These are phyloP conservation scores for Hydriomena furcata DNA, from an alignment of 2,888 invertebrate genomes.

Conservation along the genomic window DNA sequence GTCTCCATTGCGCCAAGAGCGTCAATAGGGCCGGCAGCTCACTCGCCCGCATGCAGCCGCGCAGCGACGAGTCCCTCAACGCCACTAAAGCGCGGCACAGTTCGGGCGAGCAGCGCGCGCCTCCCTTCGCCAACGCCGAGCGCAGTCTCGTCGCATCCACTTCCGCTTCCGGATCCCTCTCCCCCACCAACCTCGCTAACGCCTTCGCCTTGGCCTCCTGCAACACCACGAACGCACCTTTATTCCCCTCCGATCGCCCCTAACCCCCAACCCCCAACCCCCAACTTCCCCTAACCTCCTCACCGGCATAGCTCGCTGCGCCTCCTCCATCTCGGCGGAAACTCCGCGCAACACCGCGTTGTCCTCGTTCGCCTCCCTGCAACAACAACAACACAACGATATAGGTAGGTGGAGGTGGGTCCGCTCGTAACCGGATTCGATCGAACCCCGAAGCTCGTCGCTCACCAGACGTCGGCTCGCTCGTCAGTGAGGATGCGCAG, in stretches of 20 bases:
- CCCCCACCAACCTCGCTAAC: constrained; percentile 29
- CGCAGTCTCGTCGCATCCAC: constrained; percentile 56
- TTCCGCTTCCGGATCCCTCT: constrained; percentile 32
- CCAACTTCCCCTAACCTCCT: too few relatives aligned
- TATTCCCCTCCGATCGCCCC: background rate
- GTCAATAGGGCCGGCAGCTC: constrained; percentile 53
- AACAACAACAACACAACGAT: background rate
- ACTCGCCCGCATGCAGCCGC: constrained; percentile 84
- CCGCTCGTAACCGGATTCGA: too few relatives aligned
- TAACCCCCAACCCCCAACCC: background rate
- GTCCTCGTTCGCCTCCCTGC: constrained; percentile 89
- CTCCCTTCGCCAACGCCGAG: constrained; percentile 53
- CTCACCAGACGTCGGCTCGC: constrained; percentile 85
- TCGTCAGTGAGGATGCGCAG: constrained; percentile 88
- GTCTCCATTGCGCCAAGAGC: background rate
- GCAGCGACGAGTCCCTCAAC: constrained; percentile 86
- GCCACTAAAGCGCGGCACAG: constrained; percentile 68
- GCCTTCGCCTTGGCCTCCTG: constrained; percentile 51
- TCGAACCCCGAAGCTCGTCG: background rate
- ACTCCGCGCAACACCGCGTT: constrained; percentile 87
- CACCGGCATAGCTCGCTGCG: background rate
- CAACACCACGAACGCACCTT: background rate
- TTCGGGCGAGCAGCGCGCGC: constrained; percentile 76
- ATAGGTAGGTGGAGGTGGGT: background rate
- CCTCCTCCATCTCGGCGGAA: constrained; percentile 75